Conservation (phyloP, 2,888 invertebrate genomes). For the Coenonympha glycerion region DNA sequence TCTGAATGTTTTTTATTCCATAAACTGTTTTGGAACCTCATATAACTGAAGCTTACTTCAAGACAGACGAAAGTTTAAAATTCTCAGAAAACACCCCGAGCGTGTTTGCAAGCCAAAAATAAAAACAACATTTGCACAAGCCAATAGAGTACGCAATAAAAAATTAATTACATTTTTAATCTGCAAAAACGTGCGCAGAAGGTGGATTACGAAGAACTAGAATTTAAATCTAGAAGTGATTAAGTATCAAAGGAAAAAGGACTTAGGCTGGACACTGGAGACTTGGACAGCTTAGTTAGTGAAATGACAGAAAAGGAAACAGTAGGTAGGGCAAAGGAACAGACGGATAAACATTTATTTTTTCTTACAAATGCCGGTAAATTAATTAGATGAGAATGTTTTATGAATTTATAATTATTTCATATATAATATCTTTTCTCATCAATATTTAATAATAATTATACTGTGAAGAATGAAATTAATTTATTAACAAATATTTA, state of each 20-base stretch:
- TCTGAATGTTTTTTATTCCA: not conserved
- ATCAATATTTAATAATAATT: no score
- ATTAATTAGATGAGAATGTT: no score
- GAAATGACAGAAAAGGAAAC: no score
- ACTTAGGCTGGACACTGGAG: no score
- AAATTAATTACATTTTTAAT: constrained; percentile 75
- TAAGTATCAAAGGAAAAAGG: not conserved
- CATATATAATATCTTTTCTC: no score
- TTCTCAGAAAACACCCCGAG: constrained; percentile 39
- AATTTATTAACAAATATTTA: no score
- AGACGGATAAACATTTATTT: no score
- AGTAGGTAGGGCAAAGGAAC: no score
- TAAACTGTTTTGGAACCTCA: not conserved
- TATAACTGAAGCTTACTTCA: constrained; percentile 6
- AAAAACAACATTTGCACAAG: constrained; percentile 62
- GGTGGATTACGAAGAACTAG: constrained; percentile 38
- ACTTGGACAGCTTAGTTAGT: no score
- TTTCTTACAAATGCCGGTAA: no score
- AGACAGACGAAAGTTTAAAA: constrained; percentile 37
- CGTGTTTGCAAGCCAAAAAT: constrained; percentile 47
- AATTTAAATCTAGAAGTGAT: constrained; percentile 34
- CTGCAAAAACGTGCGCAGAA: constrained; percentile 60
- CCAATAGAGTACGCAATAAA: constrained; percentile 67
- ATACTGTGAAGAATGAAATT: no score
- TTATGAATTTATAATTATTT: no score